These are phyloP conservation scores for Suillia variegata DNA, from an alignment of 2,888 invertebrate species.

Conservation along the genomic window DNA sequence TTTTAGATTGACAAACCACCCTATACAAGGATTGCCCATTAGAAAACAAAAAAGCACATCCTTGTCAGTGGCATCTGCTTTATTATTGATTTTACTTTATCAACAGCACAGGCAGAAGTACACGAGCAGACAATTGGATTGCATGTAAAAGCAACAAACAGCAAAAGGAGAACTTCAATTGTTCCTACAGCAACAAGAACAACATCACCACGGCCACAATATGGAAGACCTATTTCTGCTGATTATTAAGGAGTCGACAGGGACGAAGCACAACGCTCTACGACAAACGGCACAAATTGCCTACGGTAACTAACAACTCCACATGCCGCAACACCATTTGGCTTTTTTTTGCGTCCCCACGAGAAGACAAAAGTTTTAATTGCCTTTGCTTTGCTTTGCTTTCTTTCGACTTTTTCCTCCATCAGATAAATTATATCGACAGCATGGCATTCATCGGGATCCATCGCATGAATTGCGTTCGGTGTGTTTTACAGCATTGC, in stretches of 20 bases:
- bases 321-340: too few relatives aligned
- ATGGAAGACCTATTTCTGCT: constrained; percentile 90
- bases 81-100: constrained; percentile 1
- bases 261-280: constrained; percentile 73
- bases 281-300: constrained; percentile 86
- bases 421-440: constrained; percentile 79
- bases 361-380: neutral
- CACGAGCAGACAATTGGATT: neutral
- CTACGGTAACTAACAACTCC: constrained; percentile 69
- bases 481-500: constrained; percentile 82
- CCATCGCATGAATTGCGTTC: constrained; percentile 84
- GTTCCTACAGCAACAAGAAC: constrained; percentile 3
- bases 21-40: too few relatives aligned
- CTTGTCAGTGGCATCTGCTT: neutral
- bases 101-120: too few relatives aligned
- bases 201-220: too few relatives aligned
- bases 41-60: too few relatives aligned
- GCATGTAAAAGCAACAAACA: neutral
- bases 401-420: constrained; percentile 55
- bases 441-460: constrained; percentile 77
- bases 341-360: neutral
- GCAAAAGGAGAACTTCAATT: neutral
- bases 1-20: too few relatives aligned
- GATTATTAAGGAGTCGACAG: constrained; percentile 82
- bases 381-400: constrained; percentile 58